A percentile compares a stretch with the other conserved stretches of the same genome.
phyloP scores from a whole-genome alignment of 2,797 vertebrate species.

The Hippopotamyrus pictus region DNA sequence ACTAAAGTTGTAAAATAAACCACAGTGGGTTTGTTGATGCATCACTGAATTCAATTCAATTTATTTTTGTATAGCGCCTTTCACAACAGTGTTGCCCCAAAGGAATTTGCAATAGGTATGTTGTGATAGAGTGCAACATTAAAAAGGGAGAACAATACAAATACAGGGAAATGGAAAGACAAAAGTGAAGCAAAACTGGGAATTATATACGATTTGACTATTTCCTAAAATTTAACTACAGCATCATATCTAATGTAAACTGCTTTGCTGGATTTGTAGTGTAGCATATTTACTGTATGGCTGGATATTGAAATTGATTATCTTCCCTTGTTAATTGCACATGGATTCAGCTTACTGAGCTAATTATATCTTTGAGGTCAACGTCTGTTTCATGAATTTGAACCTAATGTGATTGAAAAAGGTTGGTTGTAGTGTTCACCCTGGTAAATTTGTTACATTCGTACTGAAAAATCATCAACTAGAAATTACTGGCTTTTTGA shows the following conservation, averaged over 20 bases:
- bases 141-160: not conserved
- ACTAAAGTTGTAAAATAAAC: not conserved
- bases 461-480: not conserved
- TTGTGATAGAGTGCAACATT: not conserved
- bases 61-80: not conserved
- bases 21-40: not conserved
- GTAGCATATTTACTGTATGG: not conserved
- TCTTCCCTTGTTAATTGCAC: not conserved
- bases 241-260: not conserved
- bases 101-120: not conserved
- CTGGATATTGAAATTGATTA: not conserved
- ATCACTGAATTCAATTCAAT: not conserved
- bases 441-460: not conserved
- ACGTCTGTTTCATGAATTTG: not conserved
- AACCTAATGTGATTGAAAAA: not conserved
- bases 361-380: not conserved
- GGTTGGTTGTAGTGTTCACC: not conserved
- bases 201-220: not conserved
- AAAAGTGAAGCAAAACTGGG: not conserved
- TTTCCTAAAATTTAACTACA: not conserved
- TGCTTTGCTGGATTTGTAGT: not conserved
- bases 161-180: not conserved
- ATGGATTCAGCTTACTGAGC: not conserved
- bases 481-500: not conserved
- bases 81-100: not conserved